Evolutionary conservation across 2,113 vertebrate genomes (phyloP).

Genomic region (Ictalurus furcatus): DNA sequence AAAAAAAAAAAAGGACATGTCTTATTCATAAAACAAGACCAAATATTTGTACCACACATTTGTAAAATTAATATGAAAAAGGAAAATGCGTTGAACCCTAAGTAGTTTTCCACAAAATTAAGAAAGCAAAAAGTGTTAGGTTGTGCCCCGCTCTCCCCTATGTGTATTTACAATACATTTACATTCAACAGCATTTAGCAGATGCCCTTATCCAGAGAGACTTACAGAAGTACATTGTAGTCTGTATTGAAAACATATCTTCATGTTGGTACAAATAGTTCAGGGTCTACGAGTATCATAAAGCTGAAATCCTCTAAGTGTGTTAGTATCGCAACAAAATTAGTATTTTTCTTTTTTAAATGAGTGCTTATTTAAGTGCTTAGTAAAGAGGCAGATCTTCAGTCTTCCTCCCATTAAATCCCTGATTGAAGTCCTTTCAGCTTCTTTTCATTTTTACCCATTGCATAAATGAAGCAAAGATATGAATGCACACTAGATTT

Average conservation of each 20-base stretch:
- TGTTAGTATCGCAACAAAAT: neutral
- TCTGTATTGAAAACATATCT: neutral
- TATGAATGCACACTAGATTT: neutral
- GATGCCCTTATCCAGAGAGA: neutral
- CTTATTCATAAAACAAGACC: too few relatives aligned
- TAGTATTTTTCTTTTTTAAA: neutral
- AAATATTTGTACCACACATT: too few relatives aligned
- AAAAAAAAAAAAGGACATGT: too few relatives aligned
- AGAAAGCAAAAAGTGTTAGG: too few relatives aligned
- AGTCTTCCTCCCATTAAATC: neutral
- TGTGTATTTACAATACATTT: neutral
- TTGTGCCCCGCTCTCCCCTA: too few relatives aligned
- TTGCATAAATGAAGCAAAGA: neutral
- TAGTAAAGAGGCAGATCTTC: neutral
- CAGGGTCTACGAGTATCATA: neutral
- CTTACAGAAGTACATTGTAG: neutral
- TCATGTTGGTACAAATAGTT: neutral
- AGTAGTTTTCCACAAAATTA: too few relatives aligned
- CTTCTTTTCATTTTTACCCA: neutral
- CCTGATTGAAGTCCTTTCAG: neutral
- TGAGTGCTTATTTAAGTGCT: neutral
- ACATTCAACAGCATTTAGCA: neutral
- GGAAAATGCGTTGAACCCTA: too few relatives aligned
- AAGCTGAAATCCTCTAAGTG: neutral
- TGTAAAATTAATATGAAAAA: too few relatives aligned